Conservation (phyloP, 2,113 vertebrate species). For the Trogon surrucura region DNA sequence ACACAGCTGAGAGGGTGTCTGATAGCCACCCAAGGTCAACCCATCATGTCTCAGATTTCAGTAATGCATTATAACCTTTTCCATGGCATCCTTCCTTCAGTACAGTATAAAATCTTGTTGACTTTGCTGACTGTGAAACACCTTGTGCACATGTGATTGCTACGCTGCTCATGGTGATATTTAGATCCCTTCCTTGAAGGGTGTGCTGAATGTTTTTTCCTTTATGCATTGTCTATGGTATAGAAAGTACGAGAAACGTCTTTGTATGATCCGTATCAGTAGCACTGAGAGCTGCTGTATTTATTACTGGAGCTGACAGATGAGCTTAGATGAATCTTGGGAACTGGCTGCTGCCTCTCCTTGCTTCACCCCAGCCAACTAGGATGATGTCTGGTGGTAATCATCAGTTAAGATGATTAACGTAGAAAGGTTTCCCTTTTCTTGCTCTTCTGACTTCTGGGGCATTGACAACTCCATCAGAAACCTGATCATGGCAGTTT, state of each 20-base stretch:
- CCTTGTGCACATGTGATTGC: background rate
- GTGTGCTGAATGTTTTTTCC: background rate
- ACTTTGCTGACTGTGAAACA: background rate
- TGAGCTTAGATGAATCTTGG: background rate
- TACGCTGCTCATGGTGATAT: background rate
- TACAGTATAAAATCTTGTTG: background rate
- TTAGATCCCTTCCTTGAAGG: background rate
- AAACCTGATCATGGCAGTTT: background rate
- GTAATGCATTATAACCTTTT: background rate
- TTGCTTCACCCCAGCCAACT: background rate
- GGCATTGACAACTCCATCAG: background rate
- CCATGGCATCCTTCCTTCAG: background rate
- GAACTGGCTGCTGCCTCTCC: background rate
- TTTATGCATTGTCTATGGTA: background rate
- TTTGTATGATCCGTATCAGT: background rate
- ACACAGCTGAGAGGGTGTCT: background rate
- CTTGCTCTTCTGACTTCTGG: background rate
- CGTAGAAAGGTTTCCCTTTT: background rate
- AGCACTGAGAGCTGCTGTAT: background rate
- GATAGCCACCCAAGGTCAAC: background rate
- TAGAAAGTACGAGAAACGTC: background rate
- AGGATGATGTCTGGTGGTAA: background rate
- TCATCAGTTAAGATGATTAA: background rate
- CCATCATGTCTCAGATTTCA: background rate
- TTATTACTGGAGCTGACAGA: background rate